phyloP scores from a whole-genome alignment of 2,888 invertebrate species.

The Eilema sororculum region DNA sequence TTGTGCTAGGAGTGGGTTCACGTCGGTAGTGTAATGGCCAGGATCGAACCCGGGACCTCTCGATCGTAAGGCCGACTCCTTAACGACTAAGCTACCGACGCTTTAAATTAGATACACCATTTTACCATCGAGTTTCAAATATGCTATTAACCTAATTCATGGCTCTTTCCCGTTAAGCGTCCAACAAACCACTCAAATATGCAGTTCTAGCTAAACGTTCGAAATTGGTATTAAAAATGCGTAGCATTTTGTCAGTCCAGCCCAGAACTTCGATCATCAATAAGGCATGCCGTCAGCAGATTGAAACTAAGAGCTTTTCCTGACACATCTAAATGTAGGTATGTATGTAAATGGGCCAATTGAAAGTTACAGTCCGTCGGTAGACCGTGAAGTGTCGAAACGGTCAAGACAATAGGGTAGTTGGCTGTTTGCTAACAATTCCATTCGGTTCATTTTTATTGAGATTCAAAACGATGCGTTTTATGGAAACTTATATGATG shows the following conservation, averaged over 20 bases:
- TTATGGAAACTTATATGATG: background rate
- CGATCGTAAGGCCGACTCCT: no score
- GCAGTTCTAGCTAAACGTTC: constrained; percentile 29
- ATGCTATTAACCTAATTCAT: background rate
- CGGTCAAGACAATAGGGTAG: constrained; percentile 33
- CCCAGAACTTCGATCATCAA: constrained; percentile 33
- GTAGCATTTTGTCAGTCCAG: constrained; percentile 26
- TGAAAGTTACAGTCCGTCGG: constrained; percentile 28
- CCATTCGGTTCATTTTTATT: background rate
- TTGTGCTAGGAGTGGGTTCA: no score
- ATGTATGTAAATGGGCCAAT: constrained; percentile 41
- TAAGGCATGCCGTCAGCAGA: constrained; percentile 44
- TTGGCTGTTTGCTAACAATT: background rate
- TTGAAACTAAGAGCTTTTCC: constrained; percentile 38
- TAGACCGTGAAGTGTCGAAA: constrained; percentile 31
- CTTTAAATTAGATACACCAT: no score
- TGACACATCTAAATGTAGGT: constrained; percentile 32
- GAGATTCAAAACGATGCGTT: background rate
- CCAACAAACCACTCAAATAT: constrained; percentile 7
- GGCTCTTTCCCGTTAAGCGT: background rate
- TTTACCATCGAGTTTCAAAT: background rate
- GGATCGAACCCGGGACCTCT: no score
- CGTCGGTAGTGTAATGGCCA: no score
- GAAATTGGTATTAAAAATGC: constrained; percentile 45
- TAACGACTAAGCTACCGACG: no score